Evolutionary conservation across 1,140 invertebrate species (phyloP), one percentile per base, ranked within the genome.

Genomic region (Formica selysi): DNA sequence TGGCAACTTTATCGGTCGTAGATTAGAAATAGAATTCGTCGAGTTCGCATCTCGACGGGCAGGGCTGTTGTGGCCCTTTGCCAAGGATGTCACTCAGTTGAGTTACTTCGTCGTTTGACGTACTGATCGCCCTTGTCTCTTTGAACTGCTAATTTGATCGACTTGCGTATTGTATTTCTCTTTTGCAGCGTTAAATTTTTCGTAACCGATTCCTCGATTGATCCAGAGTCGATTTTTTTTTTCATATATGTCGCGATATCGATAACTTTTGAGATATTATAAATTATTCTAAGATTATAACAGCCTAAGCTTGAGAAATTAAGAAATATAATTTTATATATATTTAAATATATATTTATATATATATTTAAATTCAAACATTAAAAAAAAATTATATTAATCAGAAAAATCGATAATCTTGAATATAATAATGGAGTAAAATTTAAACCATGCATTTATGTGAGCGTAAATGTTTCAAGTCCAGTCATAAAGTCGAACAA

Each of bases 81-180:
- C 91, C 91, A 92, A 92, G 85, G 89, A 92, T 92, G 91, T 92
- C 90, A 88, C 90, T 92, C 86, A 85, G 64, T 10, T 70, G 61
- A 87, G 84, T 81, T 88, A 88, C 89, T 91, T 91, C 64, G 85
- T 74, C 51, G 68, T 89, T 88, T 67, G 84, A 85, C 59, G 80
- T 73, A 86, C 78, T 85, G 71, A 84, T 81, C 62, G 65, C 41
- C 65, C 70, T 89, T 89, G 84, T 89, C 71, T 86, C 51, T 74
- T 67, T 80, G 48, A 67, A 19, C 19, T 76, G 73, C 74, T 71
- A 80, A 85, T 79, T 71, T 70, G 57, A 76, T 71, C 84, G 68
- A 54, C 36, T 48, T 41, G 22, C 36, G n/a, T 10, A 26, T 16
- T 16, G 5, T 13, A 8, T 57, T 8, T 6, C 26, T 16, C 41